A percentile compares a stretch with the other conserved stretches of the same genome.
Conservation (phyloP, 2,113 vertebrate genomes). For the Nothobranchius furzeri region DNA sequence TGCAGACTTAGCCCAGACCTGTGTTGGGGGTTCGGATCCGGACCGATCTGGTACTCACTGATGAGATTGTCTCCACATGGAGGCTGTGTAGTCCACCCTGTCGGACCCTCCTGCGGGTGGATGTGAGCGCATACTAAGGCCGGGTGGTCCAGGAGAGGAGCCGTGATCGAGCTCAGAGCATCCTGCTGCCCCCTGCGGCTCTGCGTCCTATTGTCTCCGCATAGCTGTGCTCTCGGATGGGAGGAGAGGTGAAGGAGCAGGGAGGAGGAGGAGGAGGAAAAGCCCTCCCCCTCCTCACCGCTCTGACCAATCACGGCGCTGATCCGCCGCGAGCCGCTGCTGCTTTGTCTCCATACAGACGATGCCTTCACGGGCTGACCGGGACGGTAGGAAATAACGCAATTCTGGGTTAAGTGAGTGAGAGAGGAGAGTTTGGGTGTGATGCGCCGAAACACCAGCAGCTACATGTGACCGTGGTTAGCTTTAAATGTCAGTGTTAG, state of each 20-base stretch:
- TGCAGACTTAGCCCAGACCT: no score
- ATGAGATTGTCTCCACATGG: conserved; percentile 51
- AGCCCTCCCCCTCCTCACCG: conserved; percentile 21
- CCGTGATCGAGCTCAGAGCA: background rate
- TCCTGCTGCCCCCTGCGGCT: conserved; percentile 42
- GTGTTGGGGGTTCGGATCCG: no score
- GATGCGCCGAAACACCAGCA: no score
- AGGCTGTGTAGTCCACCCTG: conserved; percentile 44
- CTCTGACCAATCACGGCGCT: conserved; percentile 65
- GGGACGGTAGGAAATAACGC: background rate
- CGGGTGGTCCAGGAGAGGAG: conserved; percentile 12
- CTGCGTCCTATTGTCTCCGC: conserved; percentile 76
- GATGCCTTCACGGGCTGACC: conserved; percentile 37
- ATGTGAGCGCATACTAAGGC: conserved; percentile 41
- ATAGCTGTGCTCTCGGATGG: conserved; percentile 54
- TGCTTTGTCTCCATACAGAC: conserved; percentile 78
- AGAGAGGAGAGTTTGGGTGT: no score
- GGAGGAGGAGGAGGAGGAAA: background rate
- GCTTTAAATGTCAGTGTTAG: no score
- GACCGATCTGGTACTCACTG: conserved; percentile 67
- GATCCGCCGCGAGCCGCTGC: conserved; percentile 28
- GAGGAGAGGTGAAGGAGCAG: conserved; percentile 17
- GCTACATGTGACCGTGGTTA: no score
- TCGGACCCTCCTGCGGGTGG: conserved; percentile 24
- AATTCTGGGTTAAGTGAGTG: no score